phyloP scores from a whole-genome alignment of 2,888 invertebrate genomes.

The Aelia acuminata region DNA sequence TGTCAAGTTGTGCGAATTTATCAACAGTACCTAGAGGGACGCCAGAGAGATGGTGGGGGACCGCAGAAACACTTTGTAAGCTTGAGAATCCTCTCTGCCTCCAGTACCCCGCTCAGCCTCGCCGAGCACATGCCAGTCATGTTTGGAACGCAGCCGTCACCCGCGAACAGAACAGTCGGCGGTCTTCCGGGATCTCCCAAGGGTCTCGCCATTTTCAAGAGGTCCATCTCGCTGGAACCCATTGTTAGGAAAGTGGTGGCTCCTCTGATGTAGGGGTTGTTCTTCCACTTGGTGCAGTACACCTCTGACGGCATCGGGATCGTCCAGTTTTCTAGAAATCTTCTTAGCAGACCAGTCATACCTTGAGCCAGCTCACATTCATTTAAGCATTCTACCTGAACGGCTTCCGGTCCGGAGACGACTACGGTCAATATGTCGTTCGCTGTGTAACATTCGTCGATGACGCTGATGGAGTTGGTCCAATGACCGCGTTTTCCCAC shows the following conservation, averaged over 20 bases:
- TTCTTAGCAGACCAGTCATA: slow-evolving; percentile 45
- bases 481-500: slow-evolving; percentile 76
- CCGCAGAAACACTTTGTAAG: slow-evolving; percentile 63
- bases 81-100: slow-evolving; percentile 82
- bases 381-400: slow-evolving; percentile 53
- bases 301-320: slow-evolving; percentile 66
- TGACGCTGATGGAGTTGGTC: slow-evolving; percentile 78
- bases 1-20: no score
- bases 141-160: slow-evolving; percentile 84
- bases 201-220: slow-evolving; percentile 79
- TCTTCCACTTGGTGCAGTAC: slow-evolving; percentile 68
- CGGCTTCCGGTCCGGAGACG: slow-evolving; percentile 69
- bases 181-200: slow-evolving; percentile 68
- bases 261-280: slow-evolving; percentile 67
- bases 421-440: slow-evolving; percentile 81
- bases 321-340: slow-evolving; percentile 61
- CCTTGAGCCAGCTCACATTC: slow-evolving; percentile 38
- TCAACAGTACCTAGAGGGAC: not conserved
- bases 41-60: slow-evolving; percentile 51
- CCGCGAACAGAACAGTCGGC: slow-evolving; percentile 78
- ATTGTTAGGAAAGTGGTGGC: slow-evolving; percentile 67
- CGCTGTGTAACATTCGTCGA: slow-evolving; percentile 81
- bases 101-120: slow-evolving; percentile 83
- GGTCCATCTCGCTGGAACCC: slow-evolving; percentile 74
- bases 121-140: slow-evolving; percentile 88